phyloP scores from a whole-genome alignment of 2,113 vertebrate species.

The Accipiter cooperii region DNA sequence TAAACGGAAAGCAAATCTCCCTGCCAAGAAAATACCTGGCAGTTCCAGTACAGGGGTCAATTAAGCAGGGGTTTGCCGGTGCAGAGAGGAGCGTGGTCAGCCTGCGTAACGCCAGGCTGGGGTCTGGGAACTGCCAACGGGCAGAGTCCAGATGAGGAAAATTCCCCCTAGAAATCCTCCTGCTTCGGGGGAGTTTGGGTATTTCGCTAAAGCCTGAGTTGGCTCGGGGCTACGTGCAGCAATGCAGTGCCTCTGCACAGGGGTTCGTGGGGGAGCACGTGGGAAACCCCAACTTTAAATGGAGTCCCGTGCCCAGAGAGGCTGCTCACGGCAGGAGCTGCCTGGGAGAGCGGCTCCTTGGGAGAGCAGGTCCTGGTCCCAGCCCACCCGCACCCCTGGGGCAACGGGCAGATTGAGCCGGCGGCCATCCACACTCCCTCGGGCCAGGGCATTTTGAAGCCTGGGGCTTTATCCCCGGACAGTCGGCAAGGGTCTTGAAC shows the following conservation, averaged over 20 bases:
- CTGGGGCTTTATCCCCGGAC: not conserved
- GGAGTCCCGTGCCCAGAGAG: not conserved
- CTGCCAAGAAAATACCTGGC: slow-evolving; percentile 57
- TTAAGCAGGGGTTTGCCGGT: not conserved
- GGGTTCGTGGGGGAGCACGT: rapidly evolving
- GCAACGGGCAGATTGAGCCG: not conserved
- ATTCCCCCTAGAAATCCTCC: not conserved
- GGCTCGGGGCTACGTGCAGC: rapidly evolving
- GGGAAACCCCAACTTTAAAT: not conserved
- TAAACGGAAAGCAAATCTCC: slow-evolving; percentile 44
- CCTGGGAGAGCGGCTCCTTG: not conserved
- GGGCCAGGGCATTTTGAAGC: not conserved
- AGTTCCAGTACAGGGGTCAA: not conserved
- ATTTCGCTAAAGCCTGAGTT: not conserved
- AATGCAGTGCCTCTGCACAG: rapidly evolving
- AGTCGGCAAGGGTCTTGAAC: not conserved
- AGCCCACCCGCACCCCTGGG: not conserved
- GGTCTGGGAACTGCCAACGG: not conserved
- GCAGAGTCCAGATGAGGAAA: not conserved
- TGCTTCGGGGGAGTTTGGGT: rapidly evolving
- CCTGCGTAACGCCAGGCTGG: not conserved
- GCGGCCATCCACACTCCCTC: not conserved
- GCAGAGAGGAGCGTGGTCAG: not conserved
- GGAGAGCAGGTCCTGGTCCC: not conserved
- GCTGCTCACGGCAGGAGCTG: not conserved